phyloP scores from a whole-genome alignment of 2,888 invertebrate genomes.

The Xanthorhoe spadicearia region DNA sequence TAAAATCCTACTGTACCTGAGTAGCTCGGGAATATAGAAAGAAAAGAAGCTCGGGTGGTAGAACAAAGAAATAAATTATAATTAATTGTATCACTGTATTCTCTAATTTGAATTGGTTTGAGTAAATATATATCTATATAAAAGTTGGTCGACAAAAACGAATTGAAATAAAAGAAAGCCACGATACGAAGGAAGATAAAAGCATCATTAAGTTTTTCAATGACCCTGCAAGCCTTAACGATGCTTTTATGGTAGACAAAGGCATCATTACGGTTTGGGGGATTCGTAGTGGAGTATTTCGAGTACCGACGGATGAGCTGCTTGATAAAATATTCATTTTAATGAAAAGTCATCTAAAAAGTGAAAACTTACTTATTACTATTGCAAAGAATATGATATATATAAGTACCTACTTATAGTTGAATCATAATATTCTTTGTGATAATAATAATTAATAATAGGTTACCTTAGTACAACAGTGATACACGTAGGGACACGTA shows the following conservation, averaged over 20 bases:
- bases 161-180: conserved; percentile 17
- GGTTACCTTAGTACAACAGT: too few relatives aligned
- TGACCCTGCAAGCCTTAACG: conserved; percentile 32
- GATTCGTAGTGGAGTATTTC: conserved; percentile 14
- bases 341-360: neutral
- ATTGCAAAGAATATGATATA: too few relatives aligned
- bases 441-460: too few relatives aligned
- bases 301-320: conserved; percentile 9
- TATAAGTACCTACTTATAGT: too few relatives aligned
- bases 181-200: conserved; percentile 21
- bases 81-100: too few relatives aligned
- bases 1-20: too few relatives aligned
- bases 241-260: conserved; percentile 33
- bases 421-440: too few relatives aligned
- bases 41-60: too few relatives aligned
- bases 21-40: too few relatives aligned
- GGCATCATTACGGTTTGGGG: conserved; percentile 27
- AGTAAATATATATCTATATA: neutral
- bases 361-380: too few relatives aligned
- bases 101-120: neutral
- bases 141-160: conserved; percentile 7
- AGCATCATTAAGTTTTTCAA: conserved; percentile 35
- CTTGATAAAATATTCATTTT: conserved; percentile 1
- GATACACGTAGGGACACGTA: too few relatives aligned
- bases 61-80: too few relatives aligned